Evolutionary conservation across 2,888 invertebrate species (phyloP).

Genomic region (Formica aserva): DNA sequence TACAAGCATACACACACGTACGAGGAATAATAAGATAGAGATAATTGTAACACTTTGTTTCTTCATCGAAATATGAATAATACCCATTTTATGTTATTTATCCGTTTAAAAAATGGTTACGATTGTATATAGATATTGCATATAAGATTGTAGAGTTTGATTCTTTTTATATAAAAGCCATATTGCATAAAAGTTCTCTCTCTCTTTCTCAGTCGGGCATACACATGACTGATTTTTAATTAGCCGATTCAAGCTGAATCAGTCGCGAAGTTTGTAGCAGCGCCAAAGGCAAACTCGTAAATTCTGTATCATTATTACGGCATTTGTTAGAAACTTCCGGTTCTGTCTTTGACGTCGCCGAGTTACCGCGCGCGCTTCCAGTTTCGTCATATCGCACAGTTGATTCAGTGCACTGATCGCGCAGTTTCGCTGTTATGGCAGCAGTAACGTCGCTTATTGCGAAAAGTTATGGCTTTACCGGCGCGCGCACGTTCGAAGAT

Average conservation of each 20-base stretch:
- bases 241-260: not conserved
- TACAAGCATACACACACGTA: not conserved
- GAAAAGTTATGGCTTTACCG: constrained; percentile 53
- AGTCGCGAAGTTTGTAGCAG: not conserved
- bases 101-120: not conserved
- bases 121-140: not conserved
- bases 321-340: constrained; percentile 38
- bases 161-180: constrained; percentile 1
- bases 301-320: constrained; percentile 34
- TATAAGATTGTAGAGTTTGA: not conserved
- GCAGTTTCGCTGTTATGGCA: constrained; percentile 53
- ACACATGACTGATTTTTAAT: constrained; percentile 10
- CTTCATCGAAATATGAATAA: not conserved
- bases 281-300: constrained; percentile 35
- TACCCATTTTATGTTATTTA: not conserved
- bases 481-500: constrained; percentile 18
- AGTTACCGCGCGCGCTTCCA: constrained; percentile 1
- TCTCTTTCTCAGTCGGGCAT: not conserved
- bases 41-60: not conserved
- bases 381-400: constrained; percentile 18
- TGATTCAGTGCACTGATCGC: constrained; percentile 49
- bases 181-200: not conserved
- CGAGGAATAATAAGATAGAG: not conserved
- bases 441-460: constrained; percentile 51
- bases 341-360: constrained; percentile 20